These are phyloP conservation scores for Cichlasoma orientale DNA, from an alignment of 2,797 vertebrate species.

Conservation along the genomic window DNA sequence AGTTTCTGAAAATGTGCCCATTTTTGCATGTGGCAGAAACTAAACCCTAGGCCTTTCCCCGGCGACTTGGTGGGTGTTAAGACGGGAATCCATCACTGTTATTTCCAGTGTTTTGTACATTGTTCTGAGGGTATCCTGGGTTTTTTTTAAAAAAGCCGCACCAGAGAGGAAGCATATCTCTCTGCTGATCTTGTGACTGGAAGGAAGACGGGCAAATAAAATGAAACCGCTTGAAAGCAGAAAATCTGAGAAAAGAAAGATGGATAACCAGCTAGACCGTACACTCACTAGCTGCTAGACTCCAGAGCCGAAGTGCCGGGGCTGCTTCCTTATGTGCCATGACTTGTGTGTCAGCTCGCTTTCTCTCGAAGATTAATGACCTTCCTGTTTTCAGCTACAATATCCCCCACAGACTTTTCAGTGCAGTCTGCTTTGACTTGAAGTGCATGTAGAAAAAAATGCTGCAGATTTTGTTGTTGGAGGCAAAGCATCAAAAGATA, in stretches of 20 bases:
- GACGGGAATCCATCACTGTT: fast-evolving
- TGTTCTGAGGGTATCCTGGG: background rate
- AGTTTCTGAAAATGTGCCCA: background rate
- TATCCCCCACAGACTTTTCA: slow-evolving; percentile 50
- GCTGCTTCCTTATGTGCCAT: slow-evolving; percentile 50
- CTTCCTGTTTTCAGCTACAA: slow-evolving; percentile 68
- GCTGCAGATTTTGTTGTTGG: slow-evolving; percentile 33
- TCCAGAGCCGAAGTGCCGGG: slow-evolving; percentile 25
- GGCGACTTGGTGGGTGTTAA: background rate
- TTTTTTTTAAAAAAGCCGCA: background rate
- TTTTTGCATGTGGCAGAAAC: background rate
- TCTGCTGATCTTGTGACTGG: slow-evolving; percentile 1
- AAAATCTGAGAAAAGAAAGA: slow-evolving; percentile 17
- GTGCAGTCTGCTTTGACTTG: slow-evolving; percentile 33
- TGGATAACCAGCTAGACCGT: slow-evolving; percentile 30
- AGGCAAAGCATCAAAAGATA: slow-evolving; percentile 7
- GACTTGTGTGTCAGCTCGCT: slow-evolving; percentile 50
- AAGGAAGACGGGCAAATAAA: background rate
- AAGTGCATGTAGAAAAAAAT: slow-evolving; percentile 18
- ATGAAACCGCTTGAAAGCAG: background rate
- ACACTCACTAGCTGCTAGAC: slow-evolving; percentile 13
- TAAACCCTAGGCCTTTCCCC: background rate
- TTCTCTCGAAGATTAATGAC: slow-evolving; percentile 68
- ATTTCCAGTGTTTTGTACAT: background rate
- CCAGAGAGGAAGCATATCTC: background rate